Conservation (phyloP, 2,113 vertebrate genomes). For the Sterna hirundo region DNA sequence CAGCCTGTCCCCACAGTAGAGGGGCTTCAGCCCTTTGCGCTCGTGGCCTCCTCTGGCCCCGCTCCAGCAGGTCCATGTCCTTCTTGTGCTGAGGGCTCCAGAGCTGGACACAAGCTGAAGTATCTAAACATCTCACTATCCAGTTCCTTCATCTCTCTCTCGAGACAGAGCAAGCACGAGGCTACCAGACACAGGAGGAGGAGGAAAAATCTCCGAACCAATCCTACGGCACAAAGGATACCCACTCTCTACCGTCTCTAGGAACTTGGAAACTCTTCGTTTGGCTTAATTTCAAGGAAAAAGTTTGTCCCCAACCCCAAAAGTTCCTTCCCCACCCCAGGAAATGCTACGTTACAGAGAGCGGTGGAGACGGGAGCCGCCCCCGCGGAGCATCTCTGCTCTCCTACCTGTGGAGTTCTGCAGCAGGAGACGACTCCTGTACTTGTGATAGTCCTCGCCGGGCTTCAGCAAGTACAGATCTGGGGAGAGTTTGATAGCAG, state of each 20-base stretch:
- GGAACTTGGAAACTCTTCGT: not conserved
- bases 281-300: not conserved
- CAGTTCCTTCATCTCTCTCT: not conserved
- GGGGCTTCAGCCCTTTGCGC: no score
- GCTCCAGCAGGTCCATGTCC: no score
- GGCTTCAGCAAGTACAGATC: conserved; percentile 86
- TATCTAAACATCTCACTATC: not conserved
- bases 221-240: not conserved
- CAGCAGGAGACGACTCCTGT: conserved; percentile 87
- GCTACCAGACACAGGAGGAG: not conserved
- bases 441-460: conserved; percentile 78
- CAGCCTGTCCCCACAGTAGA: no score
- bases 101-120: no score
- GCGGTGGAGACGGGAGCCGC: not conserved
- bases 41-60: no score
- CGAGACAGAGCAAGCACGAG: not conserved
- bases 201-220: not conserved
- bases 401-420: conserved; percentile 90
- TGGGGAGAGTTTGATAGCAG: conserved; percentile 83
- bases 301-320: not conserved
- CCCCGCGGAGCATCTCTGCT: not conserved
- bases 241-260: not conserved
- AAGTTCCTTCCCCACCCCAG: not conserved
- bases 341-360: not conserved
- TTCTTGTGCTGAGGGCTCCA: no score